Conservation (phyloP, 2,888 invertebrate species). For the Drosophila meridionalis region DNA sequence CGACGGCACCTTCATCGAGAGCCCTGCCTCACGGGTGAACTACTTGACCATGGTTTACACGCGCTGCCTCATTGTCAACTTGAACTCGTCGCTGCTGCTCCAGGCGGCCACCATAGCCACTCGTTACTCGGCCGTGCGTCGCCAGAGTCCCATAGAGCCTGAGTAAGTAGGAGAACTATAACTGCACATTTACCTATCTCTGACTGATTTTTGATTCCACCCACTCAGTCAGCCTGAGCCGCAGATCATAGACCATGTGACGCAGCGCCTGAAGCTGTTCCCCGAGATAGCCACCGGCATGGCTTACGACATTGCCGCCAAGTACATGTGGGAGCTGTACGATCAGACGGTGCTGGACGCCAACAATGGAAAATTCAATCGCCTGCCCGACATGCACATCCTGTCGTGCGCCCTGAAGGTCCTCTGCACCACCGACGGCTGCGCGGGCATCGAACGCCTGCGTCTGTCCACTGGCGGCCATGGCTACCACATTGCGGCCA, state of each 20-base stretch:
- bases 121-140: conserved; percentile 94
- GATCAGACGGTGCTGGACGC: conserved; percentile 92
- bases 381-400: conserved; percentile 93
- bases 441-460: conserved; percentile 91
- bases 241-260: conserved; percentile 95
- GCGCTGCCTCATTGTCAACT: conserved; percentile 91
- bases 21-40: conserved; percentile 92
- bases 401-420: conserved; percentile 96
- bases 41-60: conserved; percentile 96
- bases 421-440: conserved; percentile 90
- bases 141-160: conserved; percentile 93
- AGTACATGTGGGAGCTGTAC: conserved; percentile 93
- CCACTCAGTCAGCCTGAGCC: conserved; percentile 90
- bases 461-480: conserved; percentile 97
- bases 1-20: conserved; percentile 93
- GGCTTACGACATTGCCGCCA: conserved; percentile 90
- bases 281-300: conserved; percentile 92
- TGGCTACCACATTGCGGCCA: conserved; percentile 95
- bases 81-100: conserved; percentile 90
- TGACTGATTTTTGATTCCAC: conserved; percentile 36
- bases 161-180: conserved; percentile 85
- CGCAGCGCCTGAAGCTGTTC: conserved; percentile 96
- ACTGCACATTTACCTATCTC: background rate
- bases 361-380: conserved; percentile 91
- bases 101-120: conserved; percentile 94